These are phyloP conservation scores for Ennomos fuscantarius DNA, from an alignment of 2,888 invertebrate species.

Conservation along the genomic window DNA sequence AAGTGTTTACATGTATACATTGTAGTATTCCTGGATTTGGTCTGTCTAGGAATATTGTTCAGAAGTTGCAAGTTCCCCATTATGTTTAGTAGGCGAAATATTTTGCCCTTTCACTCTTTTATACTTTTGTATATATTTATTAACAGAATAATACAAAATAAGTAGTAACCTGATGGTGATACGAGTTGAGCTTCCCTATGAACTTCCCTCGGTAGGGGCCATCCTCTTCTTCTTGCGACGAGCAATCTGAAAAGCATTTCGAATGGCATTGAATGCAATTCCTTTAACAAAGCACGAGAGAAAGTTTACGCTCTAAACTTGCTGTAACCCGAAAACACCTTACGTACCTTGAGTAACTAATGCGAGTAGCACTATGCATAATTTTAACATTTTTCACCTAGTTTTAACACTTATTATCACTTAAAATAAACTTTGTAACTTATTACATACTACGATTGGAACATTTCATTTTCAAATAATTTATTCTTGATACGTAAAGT, in stretches of 20 bases:
- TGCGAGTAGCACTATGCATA: conserved; percentile 58
- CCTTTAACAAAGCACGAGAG: conserved; percentile 43
- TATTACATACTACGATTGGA: conserved; percentile 46
- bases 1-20: no score
- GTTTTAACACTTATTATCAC: conserved; percentile 33
- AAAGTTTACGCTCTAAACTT: conserved; percentile 53
- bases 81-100: no score
- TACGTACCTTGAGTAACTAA: conserved; percentile 58
- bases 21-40: no score
- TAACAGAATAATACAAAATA: no score
- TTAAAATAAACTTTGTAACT: conserved; percentile 46
- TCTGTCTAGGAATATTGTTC: no score
- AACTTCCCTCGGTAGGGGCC: conserved; percentile 92
- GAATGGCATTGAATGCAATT: conserved; percentile 32
- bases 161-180: conserved; percentile 89
- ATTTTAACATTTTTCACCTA: conserved; percentile 56
- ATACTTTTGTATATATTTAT: no score
- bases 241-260: conserved; percentile 61
- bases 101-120: no score
- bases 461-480: conserved; percentile 58
- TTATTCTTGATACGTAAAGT: conserved; percentile 11
- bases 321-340: conserved; percentile 5
- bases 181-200: conserved; percentile 94
- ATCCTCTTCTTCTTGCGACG: conserved; percentile 87
- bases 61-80: no score